A percentile compares a stretch with the other conserved stretches of the same genome.
These are phyloP conservation scores for Tenthredo amoena DNA, from an alignment of 2,888 invertebrate genomes.

Conservation along the genomic window DNA sequence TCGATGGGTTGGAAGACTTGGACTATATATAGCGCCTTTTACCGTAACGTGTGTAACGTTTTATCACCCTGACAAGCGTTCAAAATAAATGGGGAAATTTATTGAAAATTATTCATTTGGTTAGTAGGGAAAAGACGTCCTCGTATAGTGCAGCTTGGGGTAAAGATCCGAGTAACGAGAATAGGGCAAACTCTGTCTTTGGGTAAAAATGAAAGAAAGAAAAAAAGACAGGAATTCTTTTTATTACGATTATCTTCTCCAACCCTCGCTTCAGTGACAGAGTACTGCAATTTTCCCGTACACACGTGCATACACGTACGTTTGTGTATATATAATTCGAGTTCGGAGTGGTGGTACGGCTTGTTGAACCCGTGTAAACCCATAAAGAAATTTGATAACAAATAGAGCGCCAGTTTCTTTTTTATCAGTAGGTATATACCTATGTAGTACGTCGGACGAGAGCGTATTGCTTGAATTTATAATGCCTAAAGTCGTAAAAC, in stretches of 20 bases:
- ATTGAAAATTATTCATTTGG: background rate
- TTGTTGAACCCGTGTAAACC: slow-evolving; percentile 68
- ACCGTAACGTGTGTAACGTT: background rate
- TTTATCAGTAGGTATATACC: slow-evolving; percentile 39
- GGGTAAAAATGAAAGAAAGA: background rate
- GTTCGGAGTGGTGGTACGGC: slow-evolving; percentile 13
- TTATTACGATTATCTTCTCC: slow-evolving; percentile 32
- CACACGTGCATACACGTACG: background rate
- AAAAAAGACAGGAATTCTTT: background rate
- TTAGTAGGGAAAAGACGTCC: background rate
- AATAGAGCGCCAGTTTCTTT: slow-evolving; percentile 66
- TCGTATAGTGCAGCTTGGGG: background rate
- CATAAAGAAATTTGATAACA: slow-evolving; percentile 77
- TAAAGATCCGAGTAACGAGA: background rate
- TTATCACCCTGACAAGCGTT: background rate
- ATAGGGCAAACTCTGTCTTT: background rate
- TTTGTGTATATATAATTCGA: background rate
- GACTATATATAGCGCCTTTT: background rate
- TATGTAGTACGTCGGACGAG: slow-evolving; percentile 47
- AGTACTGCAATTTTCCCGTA: background rate
- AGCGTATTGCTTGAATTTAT: slow-evolving; percentile 71
- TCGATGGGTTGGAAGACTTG: slow-evolving; percentile 65
- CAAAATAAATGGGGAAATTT: background rate
- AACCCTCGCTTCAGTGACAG: background rate
- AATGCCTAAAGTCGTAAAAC: slow-evolving; percentile 62